These are phyloP conservation scores for Hydrocynus forskahlii DNA, from an alignment of 2,797 vertebrate species.

Conservation along the genomic window DNA sequence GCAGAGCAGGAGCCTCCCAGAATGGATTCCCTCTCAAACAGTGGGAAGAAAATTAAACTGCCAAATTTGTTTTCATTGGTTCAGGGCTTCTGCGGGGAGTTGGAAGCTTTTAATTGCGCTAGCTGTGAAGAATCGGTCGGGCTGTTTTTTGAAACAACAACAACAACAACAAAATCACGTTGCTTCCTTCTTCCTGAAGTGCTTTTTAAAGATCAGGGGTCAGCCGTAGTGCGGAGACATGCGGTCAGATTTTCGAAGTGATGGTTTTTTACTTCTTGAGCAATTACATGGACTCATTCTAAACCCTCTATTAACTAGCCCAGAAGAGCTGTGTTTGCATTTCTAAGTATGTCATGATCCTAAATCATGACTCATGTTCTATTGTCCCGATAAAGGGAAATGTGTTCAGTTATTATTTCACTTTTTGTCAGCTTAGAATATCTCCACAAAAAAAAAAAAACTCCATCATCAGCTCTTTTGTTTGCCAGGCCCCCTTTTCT, in stretches of 20 bases:
- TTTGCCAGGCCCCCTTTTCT: constrained; percentile 46
- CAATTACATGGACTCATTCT: constrained; percentile 40
- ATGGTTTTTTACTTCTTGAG: constrained; percentile 36
- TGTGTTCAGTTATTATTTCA: constrained; percentile 16
- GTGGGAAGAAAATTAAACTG: constrained; percentile 86
- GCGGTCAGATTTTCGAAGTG: constrained; percentile 22
- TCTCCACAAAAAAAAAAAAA: constrained; percentile 41
- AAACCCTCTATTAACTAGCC: constrained; percentile 24
- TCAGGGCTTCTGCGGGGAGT: constrained; percentile 78
- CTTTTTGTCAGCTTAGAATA: constrained; percentile 25
- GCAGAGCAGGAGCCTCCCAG: constrained; percentile 65
- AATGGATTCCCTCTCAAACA: constrained; percentile 77
- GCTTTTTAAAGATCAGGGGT: constrained; percentile 44
- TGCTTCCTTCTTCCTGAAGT: constrained; percentile 56
- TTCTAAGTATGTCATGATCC: constrained; percentile 5
- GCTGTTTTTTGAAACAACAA: constrained; percentile 66
- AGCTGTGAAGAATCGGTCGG: constrained; percentile 77
- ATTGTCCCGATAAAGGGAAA: constrained; percentile 6
- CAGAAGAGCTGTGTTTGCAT: background rate
- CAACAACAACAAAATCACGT: constrained; percentile 59
- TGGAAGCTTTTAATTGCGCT: constrained; percentile 83
- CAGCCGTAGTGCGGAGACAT: constrained; percentile 35
- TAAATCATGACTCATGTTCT: constrained; percentile 17
- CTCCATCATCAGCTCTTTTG: constrained; percentile 56
- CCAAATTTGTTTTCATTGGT: constrained; percentile 86